Percentiles rank a stretch among this genome's conserved stretches.
Evolutionary conservation across 2,797 vertebrate genomes (phyloP).

Genomic region (Natrix natrix): DNA sequence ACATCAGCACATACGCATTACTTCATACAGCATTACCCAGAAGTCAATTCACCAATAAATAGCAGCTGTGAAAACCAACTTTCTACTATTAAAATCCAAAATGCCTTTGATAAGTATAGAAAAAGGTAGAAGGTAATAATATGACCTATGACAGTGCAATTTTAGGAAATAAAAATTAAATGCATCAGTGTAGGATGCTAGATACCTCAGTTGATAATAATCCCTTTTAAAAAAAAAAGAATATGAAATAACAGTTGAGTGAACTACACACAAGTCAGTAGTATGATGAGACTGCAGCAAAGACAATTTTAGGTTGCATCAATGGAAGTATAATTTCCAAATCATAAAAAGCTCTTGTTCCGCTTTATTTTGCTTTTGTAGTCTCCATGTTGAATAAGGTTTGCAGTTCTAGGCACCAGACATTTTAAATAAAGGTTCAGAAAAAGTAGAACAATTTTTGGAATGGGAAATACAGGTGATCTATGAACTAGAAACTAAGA

Average conservation of each 20-base stretch:
- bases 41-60: not conserved
- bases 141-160: not conserved
- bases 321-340: not conserved
- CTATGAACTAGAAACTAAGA: not conserved
- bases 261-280: not conserved
- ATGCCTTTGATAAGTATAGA: not conserved
- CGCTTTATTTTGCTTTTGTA: not conserved
- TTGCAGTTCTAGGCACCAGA: not conserved
- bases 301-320: not conserved
- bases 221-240: not conserved
- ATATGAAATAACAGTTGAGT: not conserved
- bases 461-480: not conserved
- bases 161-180: not conserved
- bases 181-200: not conserved
- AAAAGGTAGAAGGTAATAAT: not conserved
- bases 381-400: not conserved
- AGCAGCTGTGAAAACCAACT: not conserved
- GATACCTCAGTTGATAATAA: not conserved
- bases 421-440: not conserved
- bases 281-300: not conserved
- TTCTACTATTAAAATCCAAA: not conserved
- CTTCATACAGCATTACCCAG: not conserved
- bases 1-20: not conserved
- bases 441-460: not conserved
- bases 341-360: not conserved